Conservation (phyloP, 2,113 vertebrate genomes). For the Tragelaphus strepsiceros region DNA sequence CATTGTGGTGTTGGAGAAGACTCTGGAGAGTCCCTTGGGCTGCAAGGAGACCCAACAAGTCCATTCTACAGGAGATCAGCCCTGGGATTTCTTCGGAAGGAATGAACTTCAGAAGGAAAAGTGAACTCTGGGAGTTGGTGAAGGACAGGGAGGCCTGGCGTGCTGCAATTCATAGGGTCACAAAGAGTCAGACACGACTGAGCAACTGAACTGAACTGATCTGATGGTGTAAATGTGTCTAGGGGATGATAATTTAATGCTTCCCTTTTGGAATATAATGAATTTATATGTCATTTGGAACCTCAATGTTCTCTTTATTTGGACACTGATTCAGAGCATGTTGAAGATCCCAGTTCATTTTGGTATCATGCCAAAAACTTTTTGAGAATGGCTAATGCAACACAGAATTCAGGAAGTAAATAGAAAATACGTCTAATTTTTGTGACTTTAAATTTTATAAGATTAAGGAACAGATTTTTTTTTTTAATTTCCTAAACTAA, state of each 20-base stretch:
- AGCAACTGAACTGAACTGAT: too few species aligned
- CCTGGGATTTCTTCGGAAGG: too few species aligned
- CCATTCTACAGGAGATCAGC: too few species aligned
- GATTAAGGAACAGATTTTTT: neutral
- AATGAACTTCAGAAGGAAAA: too few species aligned
- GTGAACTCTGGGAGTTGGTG: too few species aligned
- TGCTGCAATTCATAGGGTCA: too few species aligned
- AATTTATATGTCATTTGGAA: slow-evolving; percentile 66
- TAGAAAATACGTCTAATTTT: neutral
- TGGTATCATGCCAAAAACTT: slow-evolving; percentile 32
- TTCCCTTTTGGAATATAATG: slow-evolving; percentile 54
- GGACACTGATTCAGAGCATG: slow-evolving; percentile 19
- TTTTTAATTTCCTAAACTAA: neutral
- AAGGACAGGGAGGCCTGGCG: too few species aligned
- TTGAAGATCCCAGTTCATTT: neutral
- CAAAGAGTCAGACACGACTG: too few species aligned
- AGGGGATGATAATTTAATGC: slow-evolving; percentile 52
- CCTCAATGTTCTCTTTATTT: slow-evolving; percentile 60
- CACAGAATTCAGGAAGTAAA: slow-evolving; percentile 25
- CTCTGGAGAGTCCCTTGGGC: too few species aligned
- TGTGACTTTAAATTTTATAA: slow-evolving; percentile 30
- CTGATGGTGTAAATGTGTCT: slow-evolving; percentile 53
- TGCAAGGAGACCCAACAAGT: too few species aligned
- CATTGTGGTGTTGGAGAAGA: too few species aligned
- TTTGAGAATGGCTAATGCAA: neutral